These are phyloP conservation scores for Coracias cyanogaster DNA, from an alignment of 2,797 vertebrate species.

Conservation along the genomic window DNA sequence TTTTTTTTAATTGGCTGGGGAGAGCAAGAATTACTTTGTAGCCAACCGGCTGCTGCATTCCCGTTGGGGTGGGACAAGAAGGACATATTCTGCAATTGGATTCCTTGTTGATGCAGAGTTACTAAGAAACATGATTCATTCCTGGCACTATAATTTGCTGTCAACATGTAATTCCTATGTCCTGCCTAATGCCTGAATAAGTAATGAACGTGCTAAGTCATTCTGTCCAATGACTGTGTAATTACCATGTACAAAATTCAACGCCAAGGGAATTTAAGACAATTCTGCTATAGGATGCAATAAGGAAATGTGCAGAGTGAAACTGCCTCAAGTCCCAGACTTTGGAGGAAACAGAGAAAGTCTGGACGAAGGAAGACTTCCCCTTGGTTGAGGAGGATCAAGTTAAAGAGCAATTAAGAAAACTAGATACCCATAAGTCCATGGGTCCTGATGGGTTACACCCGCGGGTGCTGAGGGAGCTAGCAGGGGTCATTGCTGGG, in stretches of 20 bases:
- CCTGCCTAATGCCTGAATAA: background rate
- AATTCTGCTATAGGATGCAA: background rate
- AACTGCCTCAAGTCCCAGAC: background rate
- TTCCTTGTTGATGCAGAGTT: background rate
- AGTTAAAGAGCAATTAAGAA: too few species aligned
- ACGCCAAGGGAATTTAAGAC: background rate
- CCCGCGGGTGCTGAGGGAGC: too few species aligned
- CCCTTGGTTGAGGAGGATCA: too few species aligned
- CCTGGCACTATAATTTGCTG: background rate
- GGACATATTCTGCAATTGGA: background rate
- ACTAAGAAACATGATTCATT: background rate
- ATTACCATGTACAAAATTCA: background rate
- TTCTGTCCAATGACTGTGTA: background rate
- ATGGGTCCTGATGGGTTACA: too few species aligned
- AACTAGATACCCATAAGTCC: too few species aligned
- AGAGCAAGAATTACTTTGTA: background rate
- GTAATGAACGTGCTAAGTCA: background rate
- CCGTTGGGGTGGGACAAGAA: accelerated
- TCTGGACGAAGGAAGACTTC: too few species aligned
- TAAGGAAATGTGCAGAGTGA: background rate
- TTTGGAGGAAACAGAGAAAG: too few species aligned
- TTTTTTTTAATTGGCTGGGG: background rate
- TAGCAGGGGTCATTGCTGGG: too few species aligned
- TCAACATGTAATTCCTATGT: background rate
- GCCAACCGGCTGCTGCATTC: background rate